Percentiles rank a stretch among this genome's conserved stretches.
These are phyloP conservation scores for Chaetorhynchus papuensis DNA, from an alignment of 2,113 vertebrate species.

Conservation along the genomic window DNA sequence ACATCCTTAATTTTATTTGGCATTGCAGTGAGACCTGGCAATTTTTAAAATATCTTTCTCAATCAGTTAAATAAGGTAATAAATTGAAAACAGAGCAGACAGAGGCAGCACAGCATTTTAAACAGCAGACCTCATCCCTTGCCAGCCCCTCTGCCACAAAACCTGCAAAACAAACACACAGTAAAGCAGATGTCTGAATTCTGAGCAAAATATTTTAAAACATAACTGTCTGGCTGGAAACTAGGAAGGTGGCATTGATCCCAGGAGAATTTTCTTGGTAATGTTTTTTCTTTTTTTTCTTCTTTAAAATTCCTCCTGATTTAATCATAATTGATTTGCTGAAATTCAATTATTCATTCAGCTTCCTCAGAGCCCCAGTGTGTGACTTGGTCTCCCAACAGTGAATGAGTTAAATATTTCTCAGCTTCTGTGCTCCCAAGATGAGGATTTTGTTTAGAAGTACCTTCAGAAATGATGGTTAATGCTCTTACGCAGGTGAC, in stretches of 20 bases:
- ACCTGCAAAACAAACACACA: conserved; percentile 28
- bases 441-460: not conserved
- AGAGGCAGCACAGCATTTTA: conserved; percentile 1
- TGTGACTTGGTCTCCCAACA: not conserved
- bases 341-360: not conserved
- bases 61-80: conserved; percentile 2
- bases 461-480: not conserved
- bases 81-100: not conserved
- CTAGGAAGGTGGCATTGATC: conserved; percentile 20
- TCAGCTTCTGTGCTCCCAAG: not conserved
- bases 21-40: not conserved
- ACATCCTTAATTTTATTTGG: conserved; percentile 3
- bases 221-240: conserved; percentile 13
- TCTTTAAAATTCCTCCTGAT: not conserved
- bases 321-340: not conserved
- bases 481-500: not conserved
- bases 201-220: conserved; percentile 49
- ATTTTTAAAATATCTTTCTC: not conserved
- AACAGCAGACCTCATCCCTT: not conserved
- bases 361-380: not conserved
- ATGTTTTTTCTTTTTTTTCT: not conserved
- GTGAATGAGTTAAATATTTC: not conserved
- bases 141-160: not conserved
- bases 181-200: conserved; percentile 33
- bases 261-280: not conserved